Percentiles rank a stretch among this genome's conserved stretches.
Evolutionary conservation across 1,140 invertebrate species (phyloP).

Genomic region (Rhizoglyphus robini): DNA sequence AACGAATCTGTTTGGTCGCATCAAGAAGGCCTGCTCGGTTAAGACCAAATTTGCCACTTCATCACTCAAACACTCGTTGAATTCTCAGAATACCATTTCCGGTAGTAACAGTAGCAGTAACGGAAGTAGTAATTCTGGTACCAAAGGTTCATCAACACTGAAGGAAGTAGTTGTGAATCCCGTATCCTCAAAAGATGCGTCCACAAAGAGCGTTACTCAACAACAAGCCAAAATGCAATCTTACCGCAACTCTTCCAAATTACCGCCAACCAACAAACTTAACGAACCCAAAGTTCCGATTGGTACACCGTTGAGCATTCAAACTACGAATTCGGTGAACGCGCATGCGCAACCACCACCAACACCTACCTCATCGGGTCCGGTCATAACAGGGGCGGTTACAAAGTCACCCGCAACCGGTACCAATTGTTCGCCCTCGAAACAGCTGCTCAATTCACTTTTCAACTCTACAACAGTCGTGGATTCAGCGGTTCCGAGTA

Average conservation of each 20-base stretch:
- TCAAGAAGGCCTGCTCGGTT: constrained; percentile 10
- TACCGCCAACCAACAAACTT: background rate
- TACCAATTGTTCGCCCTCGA: constrained; percentile 7
- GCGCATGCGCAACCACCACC: background rate
- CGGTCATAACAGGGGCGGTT: constrained; percentile 9
- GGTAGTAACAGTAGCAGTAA: too few relatives aligned
- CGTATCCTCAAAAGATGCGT: background rate
- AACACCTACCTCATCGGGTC: background rate
- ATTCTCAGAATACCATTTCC: background rate
- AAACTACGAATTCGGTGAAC: background rate
- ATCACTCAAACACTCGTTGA: background rate
- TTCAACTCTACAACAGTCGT: background rate
- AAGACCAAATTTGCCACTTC: background rate
- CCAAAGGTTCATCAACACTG: background rate
- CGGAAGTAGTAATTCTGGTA: too few relatives aligned
- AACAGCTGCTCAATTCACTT: constrained; percentile 3
- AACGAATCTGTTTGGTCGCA: constrained; percentile 1
- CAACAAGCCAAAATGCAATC: background rate
- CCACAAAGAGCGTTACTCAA: background rate
- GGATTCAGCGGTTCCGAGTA: too few relatives aligned
- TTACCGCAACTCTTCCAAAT: background rate
- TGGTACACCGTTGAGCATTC: background rate
- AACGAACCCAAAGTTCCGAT: background rate
- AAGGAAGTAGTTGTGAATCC: background rate
- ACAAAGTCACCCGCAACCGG: background rate